These are phyloP conservation scores for Molossus alvarezi DNA, from an alignment of 2,797 vertebrate species.

Conservation along the genomic window DNA sequence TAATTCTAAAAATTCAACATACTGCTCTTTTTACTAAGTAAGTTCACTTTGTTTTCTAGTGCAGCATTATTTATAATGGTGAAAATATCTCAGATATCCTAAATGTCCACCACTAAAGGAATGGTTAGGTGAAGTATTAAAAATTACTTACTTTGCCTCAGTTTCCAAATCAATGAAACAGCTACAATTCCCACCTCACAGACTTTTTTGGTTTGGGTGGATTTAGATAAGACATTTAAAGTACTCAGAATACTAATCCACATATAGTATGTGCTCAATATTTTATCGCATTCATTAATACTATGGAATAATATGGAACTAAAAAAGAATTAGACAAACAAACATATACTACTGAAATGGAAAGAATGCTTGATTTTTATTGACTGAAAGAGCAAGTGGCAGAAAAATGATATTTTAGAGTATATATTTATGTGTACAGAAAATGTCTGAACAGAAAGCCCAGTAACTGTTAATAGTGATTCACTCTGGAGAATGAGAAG, in stretches of 20 bases:
- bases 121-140: not conserved
- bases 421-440: not conserved
- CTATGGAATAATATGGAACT: not conserved
- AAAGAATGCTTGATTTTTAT: not conserved
- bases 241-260: not conserved
- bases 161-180: not conserved
- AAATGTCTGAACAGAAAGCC: not conserved
- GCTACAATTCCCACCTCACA: not conserved
- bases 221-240: constrained; percentile 20
- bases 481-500: not conserved
- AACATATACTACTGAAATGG: not conserved
- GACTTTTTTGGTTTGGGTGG: not conserved
- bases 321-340: not conserved
- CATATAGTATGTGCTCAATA: not conserved
- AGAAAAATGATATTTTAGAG: not conserved
- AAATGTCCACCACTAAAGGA: not conserved
- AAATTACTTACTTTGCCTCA: not conserved
- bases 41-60: constrained; percentile 4
- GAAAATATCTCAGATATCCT: not conserved
- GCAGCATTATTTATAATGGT: not conserved
- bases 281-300: not conserved
- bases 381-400: not conserved
- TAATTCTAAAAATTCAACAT: constrained; percentile 1
- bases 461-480: not conserved
- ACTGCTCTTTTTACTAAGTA: not conserved